A percentile compares a stretch with the other conserved stretches of the same genome.
Evolutionary conservation across 2,797 vertebrate species (phyloP).

Genomic region (Lepilemur ruficaudatus): DNA sequence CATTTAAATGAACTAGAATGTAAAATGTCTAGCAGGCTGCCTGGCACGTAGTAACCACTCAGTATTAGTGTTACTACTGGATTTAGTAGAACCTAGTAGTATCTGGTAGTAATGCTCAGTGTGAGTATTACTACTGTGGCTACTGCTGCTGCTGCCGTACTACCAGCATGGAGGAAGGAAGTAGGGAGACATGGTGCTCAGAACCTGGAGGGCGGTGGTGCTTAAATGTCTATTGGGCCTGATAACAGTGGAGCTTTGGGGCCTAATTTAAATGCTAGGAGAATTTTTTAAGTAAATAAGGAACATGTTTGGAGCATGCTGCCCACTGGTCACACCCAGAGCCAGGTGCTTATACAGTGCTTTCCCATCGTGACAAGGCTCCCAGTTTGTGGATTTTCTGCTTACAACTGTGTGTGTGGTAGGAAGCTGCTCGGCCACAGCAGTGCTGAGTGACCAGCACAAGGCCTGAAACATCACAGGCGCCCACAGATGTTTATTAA

Average conservation of each 20-base stretch:
- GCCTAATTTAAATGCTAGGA: neutral
- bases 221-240: neutral
- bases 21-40: neutral
- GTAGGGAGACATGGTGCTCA: neutral
- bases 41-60: neutral
- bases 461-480: accelerated
- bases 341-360: accelerated
- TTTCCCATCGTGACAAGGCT: neutral
- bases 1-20: neutral
- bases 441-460: accelerated
- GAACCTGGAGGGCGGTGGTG: neutral
- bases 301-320: neutral
- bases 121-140: accelerated
- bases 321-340: accelerated
- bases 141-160: neutral
- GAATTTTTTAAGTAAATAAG: neutral
- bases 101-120: no score
- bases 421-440: neutral
- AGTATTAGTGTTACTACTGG: accelerated
- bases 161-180: neutral
- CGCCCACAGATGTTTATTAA: accelerated
- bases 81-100: no score
- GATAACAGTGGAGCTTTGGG: accelerated
- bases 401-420: accelerated
- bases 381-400: neutral